phyloP scores from a whole-genome alignment of 2,113 vertebrate species.

The Fulica atra region DNA sequence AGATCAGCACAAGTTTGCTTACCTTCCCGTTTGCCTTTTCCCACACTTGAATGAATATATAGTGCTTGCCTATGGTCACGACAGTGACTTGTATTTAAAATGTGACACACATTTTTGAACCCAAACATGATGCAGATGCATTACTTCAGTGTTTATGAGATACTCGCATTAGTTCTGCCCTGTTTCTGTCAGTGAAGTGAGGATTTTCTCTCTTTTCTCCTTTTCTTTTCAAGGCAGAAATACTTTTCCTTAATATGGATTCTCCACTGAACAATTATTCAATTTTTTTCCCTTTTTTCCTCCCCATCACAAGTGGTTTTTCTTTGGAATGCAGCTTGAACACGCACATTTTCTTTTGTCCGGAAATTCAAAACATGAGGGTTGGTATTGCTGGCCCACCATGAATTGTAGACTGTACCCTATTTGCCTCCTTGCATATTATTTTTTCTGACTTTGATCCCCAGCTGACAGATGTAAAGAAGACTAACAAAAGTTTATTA shows the following conservation, averaged over 20 bases:
- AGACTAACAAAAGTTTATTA: background rate
- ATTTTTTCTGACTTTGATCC: background rate
- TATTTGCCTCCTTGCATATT: background rate
- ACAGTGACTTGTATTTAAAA: background rate
- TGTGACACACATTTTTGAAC: background rate
- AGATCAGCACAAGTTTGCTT: slow-evolving; percentile 28
- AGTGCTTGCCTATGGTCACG: background rate
- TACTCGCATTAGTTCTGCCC: background rate
- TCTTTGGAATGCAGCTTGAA: background rate
- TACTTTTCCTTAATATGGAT: background rate
- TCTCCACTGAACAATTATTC: background rate
- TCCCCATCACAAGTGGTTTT: background rate
- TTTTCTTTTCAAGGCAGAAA: background rate
- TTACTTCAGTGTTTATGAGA: background rate
- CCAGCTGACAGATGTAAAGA: background rate
- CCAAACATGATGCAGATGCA: background rate
- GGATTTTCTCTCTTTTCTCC: background rate
- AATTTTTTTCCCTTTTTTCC: background rate
- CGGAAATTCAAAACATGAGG: background rate
- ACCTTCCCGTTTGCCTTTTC: slow-evolving; percentile 57
- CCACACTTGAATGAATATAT: slow-evolving; percentile 37
- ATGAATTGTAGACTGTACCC: background rate
- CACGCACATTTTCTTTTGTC: background rate
- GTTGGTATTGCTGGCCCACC: background rate
- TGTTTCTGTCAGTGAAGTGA: background rate